Conservation (phyloP, 2,797 vertebrate genomes). For the Enteromius thamalakanensis region DNA sequence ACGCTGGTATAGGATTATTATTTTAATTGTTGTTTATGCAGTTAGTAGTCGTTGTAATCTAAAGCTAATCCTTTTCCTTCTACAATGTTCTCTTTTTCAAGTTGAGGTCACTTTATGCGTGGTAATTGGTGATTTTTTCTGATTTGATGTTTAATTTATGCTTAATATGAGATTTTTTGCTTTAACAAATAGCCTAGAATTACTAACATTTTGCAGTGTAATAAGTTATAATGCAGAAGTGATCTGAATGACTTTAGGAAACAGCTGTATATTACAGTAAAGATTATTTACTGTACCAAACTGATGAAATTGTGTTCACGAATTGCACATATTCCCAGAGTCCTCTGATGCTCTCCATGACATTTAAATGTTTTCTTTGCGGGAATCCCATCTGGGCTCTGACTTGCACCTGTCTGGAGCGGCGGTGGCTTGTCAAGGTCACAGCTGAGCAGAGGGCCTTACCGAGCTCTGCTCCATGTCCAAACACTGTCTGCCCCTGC, state of each 20-base stretch:
- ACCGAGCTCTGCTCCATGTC: slow-evolving; percentile 41
- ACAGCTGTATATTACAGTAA: background rate
- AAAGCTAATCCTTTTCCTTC: background rate
- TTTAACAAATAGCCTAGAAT: background rate
- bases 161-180: background rate
- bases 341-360: slow-evolving; percentile 23
- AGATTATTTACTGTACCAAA: background rate
- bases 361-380: slow-evolving; percentile 40
- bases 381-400: slow-evolving; percentile 39
- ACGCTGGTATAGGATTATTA: background rate
- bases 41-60: background rate
- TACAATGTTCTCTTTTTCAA: background rate
- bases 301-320: background rate
- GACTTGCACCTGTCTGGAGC: slow-evolving; percentile 42
- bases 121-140: background rate
- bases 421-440: slow-evolving; percentile 61
- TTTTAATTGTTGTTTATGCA: background rate
- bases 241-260: background rate
- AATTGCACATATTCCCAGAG: background rate
- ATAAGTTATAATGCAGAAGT: background rate
- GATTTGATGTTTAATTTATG: background rate
- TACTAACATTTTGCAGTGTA: background rate
- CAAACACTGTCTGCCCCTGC: slow-evolving; percentile 10
- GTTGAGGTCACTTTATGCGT: background rate
- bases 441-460: slow-evolving; percentile 47